Conservation (phyloP, 2,888 invertebrate species). For the Nipponacmea schrenckii region DNA sequence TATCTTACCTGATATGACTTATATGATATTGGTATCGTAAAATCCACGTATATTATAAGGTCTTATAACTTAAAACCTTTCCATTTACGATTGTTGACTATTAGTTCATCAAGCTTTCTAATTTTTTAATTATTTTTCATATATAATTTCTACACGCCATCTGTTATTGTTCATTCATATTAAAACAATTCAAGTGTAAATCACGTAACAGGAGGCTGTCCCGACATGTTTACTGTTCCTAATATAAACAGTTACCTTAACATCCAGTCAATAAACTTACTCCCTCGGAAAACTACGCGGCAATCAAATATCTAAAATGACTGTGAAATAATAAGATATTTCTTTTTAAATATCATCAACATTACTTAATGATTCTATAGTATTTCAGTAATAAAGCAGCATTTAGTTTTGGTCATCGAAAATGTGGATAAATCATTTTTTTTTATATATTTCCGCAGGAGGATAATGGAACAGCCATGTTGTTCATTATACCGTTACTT, state of each 20-base stretch:
- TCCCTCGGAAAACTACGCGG: neutral
- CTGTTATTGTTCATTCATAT: neutral
- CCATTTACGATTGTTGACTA: too few relatives aligned
- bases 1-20: too few relatives aligned
- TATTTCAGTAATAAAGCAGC: too few relatives aligned
- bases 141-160: neutral
- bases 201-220: neutral
- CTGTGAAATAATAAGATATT: too few relatives aligned
- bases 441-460: neutral
- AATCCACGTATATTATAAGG: too few relatives aligned
- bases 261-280: slow-evolving; percentile 12
- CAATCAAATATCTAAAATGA: neutral
- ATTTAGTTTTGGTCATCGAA: too few relatives aligned
- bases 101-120: too few relatives aligned
- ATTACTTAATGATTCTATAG: too few relatives aligned
- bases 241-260: slow-evolving; percentile 28
- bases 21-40: too few relatives aligned
- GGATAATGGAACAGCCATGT: slow-evolving; percentile 9
- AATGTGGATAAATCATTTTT: neutral
- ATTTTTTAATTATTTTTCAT: too few relatives aligned
- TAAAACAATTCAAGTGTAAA: slow-evolving; percentile 6
- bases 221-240: slow-evolving; percentile 33
- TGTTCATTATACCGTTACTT: neutral
- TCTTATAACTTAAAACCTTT: too few relatives aligned
- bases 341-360: too few relatives aligned